Base-by-base conservation (phyloP, 1,140 invertebrate genomes). In the Drosophila aff. region DNA sequence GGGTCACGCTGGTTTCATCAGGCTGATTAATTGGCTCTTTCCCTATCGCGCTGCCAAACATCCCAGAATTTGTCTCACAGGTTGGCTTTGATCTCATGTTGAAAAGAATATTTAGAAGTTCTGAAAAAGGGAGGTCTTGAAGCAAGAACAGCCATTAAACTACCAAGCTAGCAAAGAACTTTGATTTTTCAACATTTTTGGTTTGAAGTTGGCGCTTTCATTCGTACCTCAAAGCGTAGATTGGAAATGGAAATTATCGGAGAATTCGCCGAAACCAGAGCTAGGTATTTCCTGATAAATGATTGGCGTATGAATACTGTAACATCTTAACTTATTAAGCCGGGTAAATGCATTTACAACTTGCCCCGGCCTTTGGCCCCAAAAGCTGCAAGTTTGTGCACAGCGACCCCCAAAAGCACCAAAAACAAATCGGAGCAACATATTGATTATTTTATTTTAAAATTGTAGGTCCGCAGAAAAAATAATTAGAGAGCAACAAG, bases 261-360 rank as follows among this genome's bases (percentile, higher is more conserved):
- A 11, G 18, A 26, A 31, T 7, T 64, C 31, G 11, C 36, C 31
- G n/a, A 64, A 31, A 3, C n/a, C n/a, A 64, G 40, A 38, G 21
- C 9, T 55, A 18, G 23, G n/a, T 21, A 36, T 36, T 72, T 43
- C 38, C 38, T 16, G 11, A 4, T 11, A 23, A 59, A 40, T 44
- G 5, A 8, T 59, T 59, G 43, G 8, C 28, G 10, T 33, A 89
- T 28, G 0, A 28, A 28, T 7, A 28, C 8, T 28, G 28, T 62
- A 77, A 64, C 81, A 63, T 75, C 58, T 69, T 68, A 89, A 65
- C 83, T 81, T 83, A 87, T 87, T 89, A 80, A 89, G 73, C 61
- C 60, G 47, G 79, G 76, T 67, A 67, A 86, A 74, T 83, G 67
- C 64, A 87, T 69, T 80, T 66, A 77, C 72, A 61, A 74, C 57